Conservation (phyloP, 2,888 invertebrate genomes). For the Xylota segnis region DNA sequence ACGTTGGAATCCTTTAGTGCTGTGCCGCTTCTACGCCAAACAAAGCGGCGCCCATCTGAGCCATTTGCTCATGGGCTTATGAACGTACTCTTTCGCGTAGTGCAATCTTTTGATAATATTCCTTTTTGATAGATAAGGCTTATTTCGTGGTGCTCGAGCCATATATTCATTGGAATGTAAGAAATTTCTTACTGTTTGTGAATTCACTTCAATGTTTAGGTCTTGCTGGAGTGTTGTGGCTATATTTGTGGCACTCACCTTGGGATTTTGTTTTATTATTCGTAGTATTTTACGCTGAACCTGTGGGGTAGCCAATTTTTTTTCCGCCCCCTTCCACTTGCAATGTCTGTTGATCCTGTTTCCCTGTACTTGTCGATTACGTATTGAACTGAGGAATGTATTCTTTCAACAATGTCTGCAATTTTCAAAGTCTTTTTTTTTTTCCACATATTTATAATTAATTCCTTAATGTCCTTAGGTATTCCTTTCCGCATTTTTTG, state of each 20-base stretch:
- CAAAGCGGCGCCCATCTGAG: too few species aligned
- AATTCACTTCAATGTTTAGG: background rate
- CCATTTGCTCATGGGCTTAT: too few species aligned
- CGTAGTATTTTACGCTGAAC: background rate
- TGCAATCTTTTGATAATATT: background rate
- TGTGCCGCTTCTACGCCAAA: too few species aligned
- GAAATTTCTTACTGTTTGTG: background rate
- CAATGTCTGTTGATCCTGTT: background rate
- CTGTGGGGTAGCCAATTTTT: background rate
- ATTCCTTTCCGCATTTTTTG: conserved; percentile 4
- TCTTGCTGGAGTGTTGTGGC: background rate
- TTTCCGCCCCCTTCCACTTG: background rate
- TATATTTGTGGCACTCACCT: conserved; percentile 2
- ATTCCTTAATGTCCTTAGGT: background rate
- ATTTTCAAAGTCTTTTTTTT: background rate
- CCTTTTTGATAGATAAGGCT: background rate
- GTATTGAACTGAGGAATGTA: conserved; percentile 1
- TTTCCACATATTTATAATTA: background rate
- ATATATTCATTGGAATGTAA: conserved; percentile 4
- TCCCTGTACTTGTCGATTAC: background rate
- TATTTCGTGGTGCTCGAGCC: background rate
- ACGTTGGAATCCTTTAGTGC: too few species aligned
- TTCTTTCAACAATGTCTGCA: background rate
- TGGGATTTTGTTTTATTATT: background rate
- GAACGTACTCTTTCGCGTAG: too few species aligned